Conservation (phyloP, 2,797 vertebrate genomes). For the Anabas testudineus region DNA sequence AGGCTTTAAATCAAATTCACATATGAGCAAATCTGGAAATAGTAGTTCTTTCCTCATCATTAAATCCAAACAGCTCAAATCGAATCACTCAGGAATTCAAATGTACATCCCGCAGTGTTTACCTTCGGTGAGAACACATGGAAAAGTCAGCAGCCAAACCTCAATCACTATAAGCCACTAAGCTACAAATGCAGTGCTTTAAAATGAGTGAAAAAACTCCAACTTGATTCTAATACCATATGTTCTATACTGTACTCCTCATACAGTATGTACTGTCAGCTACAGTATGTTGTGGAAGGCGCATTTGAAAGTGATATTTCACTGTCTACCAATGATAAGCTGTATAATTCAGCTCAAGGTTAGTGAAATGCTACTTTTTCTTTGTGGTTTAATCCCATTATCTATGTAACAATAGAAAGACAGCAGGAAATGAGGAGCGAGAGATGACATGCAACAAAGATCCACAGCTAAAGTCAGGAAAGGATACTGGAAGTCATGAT, state of each 20-base stretch:
- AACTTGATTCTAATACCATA: constrained; percentile 4
- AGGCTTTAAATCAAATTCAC: background rate
- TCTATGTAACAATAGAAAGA: background rate
- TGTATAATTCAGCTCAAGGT: background rate
- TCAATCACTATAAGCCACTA: constrained; percentile 24
- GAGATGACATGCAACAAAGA: background rate
- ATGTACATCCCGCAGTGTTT: constrained; percentile 15
- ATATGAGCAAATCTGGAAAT: background rate
- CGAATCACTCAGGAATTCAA: constrained; percentile 1
- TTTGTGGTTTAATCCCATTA: background rate
- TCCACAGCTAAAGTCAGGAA: background rate
- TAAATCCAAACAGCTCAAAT: constrained; percentile 41
- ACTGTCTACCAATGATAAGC: background rate
- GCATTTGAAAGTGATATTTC: background rate
- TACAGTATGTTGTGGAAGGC: background rate
- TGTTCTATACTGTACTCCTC: background rate
- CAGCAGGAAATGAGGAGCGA: background rate
- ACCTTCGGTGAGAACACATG: constrained; percentile 28
- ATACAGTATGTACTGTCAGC: background rate
- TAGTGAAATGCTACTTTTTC: background rate
- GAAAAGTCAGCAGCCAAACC: constrained; percentile 33
- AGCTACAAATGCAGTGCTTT: background rate
- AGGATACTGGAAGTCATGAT: background rate
- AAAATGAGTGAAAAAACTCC: constrained; percentile 33
- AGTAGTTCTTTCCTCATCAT: constrained; percentile 9